Evolutionary conservation across 2,888 invertebrate genomes (phyloP), one percentile per base, ranked within the genome.

Genomic region (Latrodectus hesperus): DNA sequence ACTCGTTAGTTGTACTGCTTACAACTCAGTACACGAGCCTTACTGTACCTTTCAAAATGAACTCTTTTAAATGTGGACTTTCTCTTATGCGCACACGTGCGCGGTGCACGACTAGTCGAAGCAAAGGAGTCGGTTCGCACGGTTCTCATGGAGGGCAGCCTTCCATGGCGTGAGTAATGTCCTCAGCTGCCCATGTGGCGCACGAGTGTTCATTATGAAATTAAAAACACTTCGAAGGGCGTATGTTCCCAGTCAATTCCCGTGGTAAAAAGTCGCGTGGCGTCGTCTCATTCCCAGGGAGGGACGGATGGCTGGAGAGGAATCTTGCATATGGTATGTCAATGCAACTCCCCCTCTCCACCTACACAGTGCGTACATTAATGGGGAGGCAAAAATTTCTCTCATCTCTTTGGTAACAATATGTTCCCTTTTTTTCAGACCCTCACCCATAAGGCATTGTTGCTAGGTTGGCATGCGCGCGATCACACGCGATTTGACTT

Each of bases 241-340:
- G 26, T 10, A 14, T 52, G 75, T 11, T 10, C 51, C 17, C 38
- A 49, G 26, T 11, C 67, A 73, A 72, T 81, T 81, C 73, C 81
- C 81, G 51, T 67, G 81, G 81, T 81, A 74, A 67, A 81, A 73
- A 17, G 81, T 73, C 81, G 81, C 81, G 81, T 81, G 81, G 73
- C 81, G 67, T 81, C 73, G 67, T 73, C 26, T 65, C 52, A 72
- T 72, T 60, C 72, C 17, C n/a, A n/a, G 26, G 22, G 8, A 17
- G 17, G 67, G 17, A 14, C 17, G 73, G 53, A n/a, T 8, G 73
- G 10, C 6, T 16, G 60, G n/a, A 60, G 10, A 60, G 60, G n/a
- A 60, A 16, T 60, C n/a, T n/a, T 60, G n/a, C 60, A 60, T 60
- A 60, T 60, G 60, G 60, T 16, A 38, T 38, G 5, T 38, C 38